These are phyloP conservation scores for Chirona hameri DNA, from an alignment of 2,888 invertebrate genomes.

Conservation along the genomic window DNA sequence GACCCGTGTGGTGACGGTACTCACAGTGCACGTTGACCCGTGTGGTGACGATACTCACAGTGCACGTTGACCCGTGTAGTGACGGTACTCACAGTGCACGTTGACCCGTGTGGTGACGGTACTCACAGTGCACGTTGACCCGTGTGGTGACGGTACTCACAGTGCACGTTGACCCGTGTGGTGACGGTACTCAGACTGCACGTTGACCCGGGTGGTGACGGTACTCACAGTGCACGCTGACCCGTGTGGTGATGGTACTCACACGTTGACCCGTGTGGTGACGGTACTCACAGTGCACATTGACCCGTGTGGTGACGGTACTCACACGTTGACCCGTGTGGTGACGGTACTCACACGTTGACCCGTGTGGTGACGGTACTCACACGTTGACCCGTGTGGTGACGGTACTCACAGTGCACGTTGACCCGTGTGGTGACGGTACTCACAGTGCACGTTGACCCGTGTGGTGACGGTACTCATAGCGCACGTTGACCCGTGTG, in stretches of 20 bases:
- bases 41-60: conserved; percentile 33
- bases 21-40: conserved; percentile 34
- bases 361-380: conserved; percentile 33
- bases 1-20: conserved; percentile 33
- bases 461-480: conserved; percentile 55
- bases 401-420: no score
- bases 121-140: no score
- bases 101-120: no score
- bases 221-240: conserved; percentile 35
- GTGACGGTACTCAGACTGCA: conserved; percentile 35
- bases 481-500: conserved; percentile 34
- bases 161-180: conserved; percentile 34
- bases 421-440: conserved; percentile 42
- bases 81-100: neutral
- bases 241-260: conserved; percentile 32
- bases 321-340: conserved; percentile 34
- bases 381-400: no score
- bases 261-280: conserved; percentile 34
- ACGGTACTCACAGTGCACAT: conserved; percentile 34
- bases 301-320: conserved; percentile 33
- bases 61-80: conserved; percentile 34
- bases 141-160: no score
- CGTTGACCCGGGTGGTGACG: conserved; percentile 33
- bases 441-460: conserved; percentile 49
- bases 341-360: conserved; percentile 33